These are phyloP conservation scores for Sphyrna mokarran DNA, from an alignment of 2,113 vertebrate species.

Conservation along the genomic window DNA sequence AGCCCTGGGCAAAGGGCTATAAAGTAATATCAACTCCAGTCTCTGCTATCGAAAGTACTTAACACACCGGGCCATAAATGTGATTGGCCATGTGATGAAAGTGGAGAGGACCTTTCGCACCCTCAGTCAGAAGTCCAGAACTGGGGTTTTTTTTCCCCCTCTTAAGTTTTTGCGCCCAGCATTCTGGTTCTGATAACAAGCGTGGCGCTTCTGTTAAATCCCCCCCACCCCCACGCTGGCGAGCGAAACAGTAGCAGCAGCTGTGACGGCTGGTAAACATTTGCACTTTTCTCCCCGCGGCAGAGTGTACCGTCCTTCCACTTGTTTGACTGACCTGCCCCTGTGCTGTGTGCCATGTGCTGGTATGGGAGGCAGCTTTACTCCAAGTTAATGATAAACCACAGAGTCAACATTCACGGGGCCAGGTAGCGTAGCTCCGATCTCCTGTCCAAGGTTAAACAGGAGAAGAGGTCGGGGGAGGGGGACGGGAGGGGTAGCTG, in stretches of 20 bases:
- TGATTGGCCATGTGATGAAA: not conserved
- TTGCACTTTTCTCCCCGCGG: not conserved
- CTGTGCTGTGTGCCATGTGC: slow-evolving; percentile 41
- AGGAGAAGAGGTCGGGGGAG: slow-evolving; percentile 43
- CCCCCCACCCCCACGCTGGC: not conserved
- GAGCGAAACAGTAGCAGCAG: not conserved
- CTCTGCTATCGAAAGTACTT: not conserved
- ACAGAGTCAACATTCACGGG: slow-evolving; percentile 51
- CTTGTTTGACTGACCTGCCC: slow-evolving; percentile 44
- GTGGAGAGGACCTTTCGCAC: no score
- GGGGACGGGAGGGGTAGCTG: not conserved
- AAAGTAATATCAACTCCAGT: not conserved
- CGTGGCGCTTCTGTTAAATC: not conserved
- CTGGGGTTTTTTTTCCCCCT: not conserved
- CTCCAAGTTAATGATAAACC: slow-evolving; percentile 61
- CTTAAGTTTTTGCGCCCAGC: not conserved
- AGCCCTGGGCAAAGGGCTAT: not conserved
- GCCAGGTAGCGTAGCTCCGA: slow-evolving; percentile 45
- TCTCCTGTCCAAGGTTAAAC: slow-evolving; percentile 56
- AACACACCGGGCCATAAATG: not conserved
- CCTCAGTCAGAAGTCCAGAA: not conserved
- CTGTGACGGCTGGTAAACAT: not conserved
- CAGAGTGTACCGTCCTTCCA: not conserved
- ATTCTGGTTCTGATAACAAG: not conserved
- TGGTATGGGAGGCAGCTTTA: slow-evolving; percentile 47